phyloP scores from a whole-genome alignment of 2,113 vertebrate genomes.

The Laticauda colubrina region DNA sequence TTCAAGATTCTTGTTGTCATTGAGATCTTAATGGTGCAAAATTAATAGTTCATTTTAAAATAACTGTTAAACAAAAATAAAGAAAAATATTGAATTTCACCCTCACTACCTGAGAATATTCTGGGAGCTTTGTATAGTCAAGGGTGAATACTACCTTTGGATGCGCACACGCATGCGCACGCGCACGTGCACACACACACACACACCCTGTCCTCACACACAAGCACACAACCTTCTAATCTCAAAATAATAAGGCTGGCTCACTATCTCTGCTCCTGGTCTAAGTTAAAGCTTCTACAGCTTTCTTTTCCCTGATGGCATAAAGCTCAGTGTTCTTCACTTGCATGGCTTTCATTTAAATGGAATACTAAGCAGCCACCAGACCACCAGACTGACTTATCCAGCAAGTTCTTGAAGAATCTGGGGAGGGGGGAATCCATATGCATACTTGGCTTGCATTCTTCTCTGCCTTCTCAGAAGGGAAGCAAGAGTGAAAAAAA shows the following conservation, averaged over 20 bases:
- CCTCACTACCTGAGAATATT: neutral
- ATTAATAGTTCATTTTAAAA: neutral
- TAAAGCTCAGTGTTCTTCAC: neutral
- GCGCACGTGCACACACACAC: neutral
- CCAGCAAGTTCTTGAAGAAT: slow-evolving; percentile 43
- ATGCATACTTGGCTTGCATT: slow-evolving; percentile 45
- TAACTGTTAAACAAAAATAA: neutral
- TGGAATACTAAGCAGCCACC: neutral
- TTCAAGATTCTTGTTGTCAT: neutral
- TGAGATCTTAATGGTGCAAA: neutral
- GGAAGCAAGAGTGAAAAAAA: slow-evolving; percentile 38
- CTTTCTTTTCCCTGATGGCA: neutral
- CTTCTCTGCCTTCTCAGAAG: slow-evolving; percentile 52
- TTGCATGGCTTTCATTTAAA: neutral
- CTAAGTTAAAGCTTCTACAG: neutral
- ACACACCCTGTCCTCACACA: neutral
- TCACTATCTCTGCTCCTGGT: neutral
- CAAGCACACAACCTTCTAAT: neutral
- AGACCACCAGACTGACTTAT: neutral
- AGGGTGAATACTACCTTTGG: neutral
- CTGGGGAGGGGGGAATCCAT: neutral
- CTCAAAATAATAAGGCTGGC: neutral
- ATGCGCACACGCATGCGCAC: too few relatives aligned
- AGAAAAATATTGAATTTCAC: neutral
- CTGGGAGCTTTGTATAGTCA: neutral